phyloP scores from a whole-genome alignment of 1,140 invertebrate species.

The Helicorthomorpha holstii region DNA sequence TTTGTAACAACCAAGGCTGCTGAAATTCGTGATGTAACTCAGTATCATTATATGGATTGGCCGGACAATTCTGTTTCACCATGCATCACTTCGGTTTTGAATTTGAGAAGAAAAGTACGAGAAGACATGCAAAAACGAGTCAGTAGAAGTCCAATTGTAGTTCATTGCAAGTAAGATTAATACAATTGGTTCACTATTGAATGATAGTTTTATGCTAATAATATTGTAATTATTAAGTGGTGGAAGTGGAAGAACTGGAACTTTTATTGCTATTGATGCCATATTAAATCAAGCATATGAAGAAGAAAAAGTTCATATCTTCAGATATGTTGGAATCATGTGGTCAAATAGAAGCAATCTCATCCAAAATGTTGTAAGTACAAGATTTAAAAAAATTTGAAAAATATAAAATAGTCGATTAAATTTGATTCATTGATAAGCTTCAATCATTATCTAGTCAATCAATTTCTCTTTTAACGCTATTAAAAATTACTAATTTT shows the following conservation, averaged over 20 bases:
- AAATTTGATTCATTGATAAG: too few relatives aligned
- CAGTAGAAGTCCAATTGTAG: conserved; percentile 13
- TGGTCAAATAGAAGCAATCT: conserved; percentile 25
- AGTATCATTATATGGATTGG: conserved; percentile 15
- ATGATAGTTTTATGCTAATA: too few relatives aligned
- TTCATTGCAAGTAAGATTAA: conserved; percentile 15
- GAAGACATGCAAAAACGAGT: conserved; percentile 2
- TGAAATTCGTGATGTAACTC: conserved; percentile 9
- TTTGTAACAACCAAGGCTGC: too few relatives aligned
- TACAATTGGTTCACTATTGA: conserved; percentile 3
- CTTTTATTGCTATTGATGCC: conserved; percentile 27
- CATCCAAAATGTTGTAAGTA: conserved; percentile 37
- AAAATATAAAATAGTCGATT: too few relatives aligned
- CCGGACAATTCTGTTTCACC: conserved; percentile 11
- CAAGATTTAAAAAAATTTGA: too few relatives aligned
- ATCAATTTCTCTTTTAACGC: too few relatives aligned
- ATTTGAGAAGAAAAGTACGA: conserved; percentile 7
- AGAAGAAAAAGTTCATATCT: conserved; percentile 23
- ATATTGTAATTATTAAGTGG: conserved; percentile 16
- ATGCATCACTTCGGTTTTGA: conserved; percentile 8
- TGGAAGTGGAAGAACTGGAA: conserved; percentile 26
- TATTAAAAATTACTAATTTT: too few relatives aligned
- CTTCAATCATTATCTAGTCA: too few relatives aligned
- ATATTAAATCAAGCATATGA: conserved; percentile 21
- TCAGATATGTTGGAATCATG: conserved; percentile 23